phyloP scores from a whole-genome alignment of 2,888 invertebrate species.

The Standfussiana lucernea region DNA sequence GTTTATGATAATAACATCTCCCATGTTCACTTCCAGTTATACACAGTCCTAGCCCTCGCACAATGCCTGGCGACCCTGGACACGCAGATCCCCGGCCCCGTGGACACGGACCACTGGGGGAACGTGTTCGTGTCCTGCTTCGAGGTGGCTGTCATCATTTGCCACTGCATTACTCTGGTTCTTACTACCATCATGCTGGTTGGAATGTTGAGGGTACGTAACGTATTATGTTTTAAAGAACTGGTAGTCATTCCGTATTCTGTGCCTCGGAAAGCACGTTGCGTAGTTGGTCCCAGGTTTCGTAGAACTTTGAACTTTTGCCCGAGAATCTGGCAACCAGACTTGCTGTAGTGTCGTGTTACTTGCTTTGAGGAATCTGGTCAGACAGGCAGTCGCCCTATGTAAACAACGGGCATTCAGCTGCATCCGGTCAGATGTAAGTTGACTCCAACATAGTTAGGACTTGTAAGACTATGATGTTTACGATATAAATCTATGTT shows the following conservation, averaged over 20 bases:
- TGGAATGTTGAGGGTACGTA: conserved; percentile 81
- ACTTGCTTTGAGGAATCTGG: not conserved
- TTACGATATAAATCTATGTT: no score
- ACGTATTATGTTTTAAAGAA: not conserved
- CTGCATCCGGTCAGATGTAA: not conserved
- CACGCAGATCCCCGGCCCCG: conserved; percentile 62
- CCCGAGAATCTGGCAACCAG: not conserved
- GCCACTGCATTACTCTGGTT: conserved; percentile 78
- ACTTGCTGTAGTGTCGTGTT: not conserved
- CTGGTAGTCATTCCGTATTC: not conserved
- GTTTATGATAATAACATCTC: not conserved
- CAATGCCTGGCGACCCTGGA: conserved; percentile 77
- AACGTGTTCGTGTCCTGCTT: conserved; percentile 69
- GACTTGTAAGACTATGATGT: no score
- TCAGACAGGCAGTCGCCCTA: not conserved
- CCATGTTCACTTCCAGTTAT: conserved; percentile 74
- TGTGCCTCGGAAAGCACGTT: not conserved
- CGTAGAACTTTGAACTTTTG: not conserved
- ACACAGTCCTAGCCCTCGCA: conserved; percentile 81
- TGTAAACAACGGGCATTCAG: not conserved
- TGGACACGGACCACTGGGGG: conserved; percentile 63
- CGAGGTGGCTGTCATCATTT: conserved; percentile 72
- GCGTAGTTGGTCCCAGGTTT: not conserved
- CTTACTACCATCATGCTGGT: conserved; percentile 83
- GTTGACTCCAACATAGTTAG: not conserved